Base-by-base conservation (phyloP, 2,888 invertebrate genomes). In the Agapetus fuscipes region DNA sequence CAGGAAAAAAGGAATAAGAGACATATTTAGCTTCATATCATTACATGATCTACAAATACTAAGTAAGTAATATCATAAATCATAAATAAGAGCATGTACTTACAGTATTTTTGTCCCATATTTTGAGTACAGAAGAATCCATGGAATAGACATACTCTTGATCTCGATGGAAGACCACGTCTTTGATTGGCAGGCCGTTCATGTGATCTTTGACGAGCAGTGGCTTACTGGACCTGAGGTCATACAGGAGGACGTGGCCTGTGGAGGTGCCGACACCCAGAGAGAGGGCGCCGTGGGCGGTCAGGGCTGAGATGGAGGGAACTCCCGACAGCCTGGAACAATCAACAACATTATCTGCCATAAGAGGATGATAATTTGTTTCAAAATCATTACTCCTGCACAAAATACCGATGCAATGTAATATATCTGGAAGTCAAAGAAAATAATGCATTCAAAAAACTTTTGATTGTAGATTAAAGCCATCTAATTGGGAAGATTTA, bases 201-300 rank as follows among this genome's bases (percentile, higher is more conserved):
- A 90, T 83, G 56, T 98, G 97, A 63, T 99, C 96, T 60, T 97
- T 97, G 0, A 91, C 72, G 29, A 85, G 62, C 30, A 87, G 71
- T 0, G 98, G 97, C 55, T 85, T 87, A 50, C 80, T 81, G 4
- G 94, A 85, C 48, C 98, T 78, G 46, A 99, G 80, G 59, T 99
- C 98, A 59, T 95, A 99, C 1, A 98, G 60, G 7, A 97, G 66
- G 24, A 95, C 78, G 68, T 97, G 94, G 0, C 98, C 98, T 13
- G 89, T 89, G 3, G 83, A 80, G 25, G 93, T 95, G 9, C 98
- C 98, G 3, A 95, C 91, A 13, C 84, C 97, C 62, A 88, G 64
- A 48, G 78, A 78, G 31, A 88, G 63, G 3, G 75, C 76, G 47
- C 81, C 83, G 59, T 85, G 78, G 60, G 79, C 86, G 57, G 80